Evolutionary conservation across 1,140 invertebrate genomes (phyloP).

Genomic region (Wiebesia pumilae): DNA sequence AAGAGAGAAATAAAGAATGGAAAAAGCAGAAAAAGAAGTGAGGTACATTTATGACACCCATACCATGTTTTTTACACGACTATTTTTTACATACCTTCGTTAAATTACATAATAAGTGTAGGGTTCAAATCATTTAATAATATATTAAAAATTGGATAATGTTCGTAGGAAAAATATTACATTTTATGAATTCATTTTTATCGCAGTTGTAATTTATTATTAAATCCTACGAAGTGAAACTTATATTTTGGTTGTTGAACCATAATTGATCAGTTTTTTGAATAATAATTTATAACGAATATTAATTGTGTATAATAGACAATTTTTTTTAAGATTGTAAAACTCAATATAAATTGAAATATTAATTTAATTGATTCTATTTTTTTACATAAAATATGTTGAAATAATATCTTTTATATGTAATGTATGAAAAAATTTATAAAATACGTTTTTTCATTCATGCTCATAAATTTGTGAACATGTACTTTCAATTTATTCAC

Average conservation of each 20-base stretch:
- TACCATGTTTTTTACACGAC: not conserved
- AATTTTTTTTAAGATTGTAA: too few species aligned
- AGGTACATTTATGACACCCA: conserved; percentile 13
- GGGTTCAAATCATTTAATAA: not conserved
- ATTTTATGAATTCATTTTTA: not conserved
- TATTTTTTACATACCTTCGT: not conserved
- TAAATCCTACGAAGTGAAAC: not conserved
- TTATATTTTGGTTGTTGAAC: not conserved
- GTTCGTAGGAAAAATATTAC: not conserved
- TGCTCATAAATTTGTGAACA: too few species aligned
- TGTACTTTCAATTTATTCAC: too few species aligned
- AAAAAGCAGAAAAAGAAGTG: not conserved
- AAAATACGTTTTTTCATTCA: too few species aligned
- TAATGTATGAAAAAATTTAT: too few species aligned
- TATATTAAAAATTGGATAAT: conserved; percentile 5
- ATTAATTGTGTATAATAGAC: not conserved
- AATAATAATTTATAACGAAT: not conserved
- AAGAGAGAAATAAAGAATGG: not conserved
- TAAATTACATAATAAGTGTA: not conserved
- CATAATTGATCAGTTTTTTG: not conserved
- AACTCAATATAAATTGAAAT: too few species aligned
- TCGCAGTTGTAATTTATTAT: not conserved
- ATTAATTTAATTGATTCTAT: too few species aligned
- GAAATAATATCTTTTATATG: too few species aligned
- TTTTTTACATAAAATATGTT: too few species aligned